Evolutionary conservation across 2,113 vertebrate genomes (phyloP), one percentile per base, ranked within the genome.

Genomic region (Atlantisia rogersi): DNA sequence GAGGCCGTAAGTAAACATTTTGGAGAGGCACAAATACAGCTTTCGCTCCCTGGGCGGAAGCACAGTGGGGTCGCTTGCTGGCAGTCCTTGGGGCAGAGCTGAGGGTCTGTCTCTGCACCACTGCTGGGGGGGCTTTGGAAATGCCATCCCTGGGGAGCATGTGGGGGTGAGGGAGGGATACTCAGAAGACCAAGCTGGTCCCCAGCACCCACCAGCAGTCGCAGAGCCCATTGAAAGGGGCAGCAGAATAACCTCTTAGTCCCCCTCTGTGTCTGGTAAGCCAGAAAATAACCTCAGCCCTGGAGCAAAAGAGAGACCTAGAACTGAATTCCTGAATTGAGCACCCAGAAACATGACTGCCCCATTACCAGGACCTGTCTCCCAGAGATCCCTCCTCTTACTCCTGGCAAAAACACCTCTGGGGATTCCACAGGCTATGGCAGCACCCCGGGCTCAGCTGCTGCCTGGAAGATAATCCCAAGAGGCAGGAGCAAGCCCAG

Each of bases 31-130:
- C 31, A 44, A 44, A 21, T 9, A 8, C 0, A 25, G 10, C 12
- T 68, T n/a, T 68, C 6, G 10, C 10, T 16, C 35, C 11, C 29
- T 6, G 10, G 62, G 42, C 29, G 40, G 28, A 50, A 50, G 35
- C 42, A n/a, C 4, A 4, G 1, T 4, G 6, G 6, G 35, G 35
- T 26, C 20, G 3, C 50, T 32, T 8, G 12, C 39, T 13, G 32
- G 9, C 40, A 16, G 59, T 22, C 52, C 71, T 24, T 25, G 5
- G 4, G 15, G 50, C 37, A 63, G 46, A 31, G 37, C 26, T 31
- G 40, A 28, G 37, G 29, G 40, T 50, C 55, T 59, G 16, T 4
- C 53, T 39, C 22, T 59, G 62, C 29, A 35, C 52, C 18, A 5
- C 28, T 15, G 3, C 40, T 6, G 24, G 21, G 18, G 18, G 71